phyloP scores from a whole-genome alignment of 2,797 vertebrate species.

The Silurus aristotelis region DNA sequence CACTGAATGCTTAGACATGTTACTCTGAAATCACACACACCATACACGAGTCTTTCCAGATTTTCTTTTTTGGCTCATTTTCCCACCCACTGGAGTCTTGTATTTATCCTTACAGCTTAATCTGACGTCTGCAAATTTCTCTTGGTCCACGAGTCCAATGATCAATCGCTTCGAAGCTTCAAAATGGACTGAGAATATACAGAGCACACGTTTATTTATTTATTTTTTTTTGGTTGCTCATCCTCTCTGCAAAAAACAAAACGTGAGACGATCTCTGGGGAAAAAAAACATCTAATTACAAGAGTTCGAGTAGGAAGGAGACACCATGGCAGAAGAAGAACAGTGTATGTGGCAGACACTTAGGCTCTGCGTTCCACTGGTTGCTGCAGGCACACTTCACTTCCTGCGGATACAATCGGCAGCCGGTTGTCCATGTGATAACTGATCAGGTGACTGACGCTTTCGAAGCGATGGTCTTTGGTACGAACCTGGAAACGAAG shows the following conservation, averaged over 20 bases:
- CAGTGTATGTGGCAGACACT: constrained; percentile 33
- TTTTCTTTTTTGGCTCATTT: constrained; percentile 11
- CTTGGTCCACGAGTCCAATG: constrained; percentile 33
- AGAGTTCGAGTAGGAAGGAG: constrained; percentile 9
- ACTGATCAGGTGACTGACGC: constrained; percentile 96
- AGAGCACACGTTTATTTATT: constrained; percentile 16
- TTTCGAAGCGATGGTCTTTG: constrained; percentile 96
- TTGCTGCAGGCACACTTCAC: constrained; percentile 94
- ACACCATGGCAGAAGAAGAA: constrained; percentile 25
- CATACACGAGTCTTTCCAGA: constrained; percentile 13
- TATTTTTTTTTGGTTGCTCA: constrained; percentile 36
- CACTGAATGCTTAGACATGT: constrained; percentile 29
- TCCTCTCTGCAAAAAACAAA: constrained; percentile 16
- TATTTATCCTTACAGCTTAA: constrained; percentile 32
- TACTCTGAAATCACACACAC: constrained; percentile 4
- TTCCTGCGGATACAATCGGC: constrained; percentile 95
- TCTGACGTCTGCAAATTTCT: constrained; percentile 12
- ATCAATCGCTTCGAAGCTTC: constrained; percentile 47
- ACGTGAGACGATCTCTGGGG: not conserved
- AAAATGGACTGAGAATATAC: not conserved
- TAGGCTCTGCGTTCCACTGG: constrained; percentile 89
- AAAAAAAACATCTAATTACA: constrained; percentile 26
- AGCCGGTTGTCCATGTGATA: constrained; percentile 99
- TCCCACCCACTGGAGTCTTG: constrained; percentile 2
- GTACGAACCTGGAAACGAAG: constrained; percentile 83